Percentiles rank a stretch among this genome's conserved stretches.
Conservation (phyloP, 2,888 invertebrate genomes). For the Chaitophorus viminalis region DNA sequence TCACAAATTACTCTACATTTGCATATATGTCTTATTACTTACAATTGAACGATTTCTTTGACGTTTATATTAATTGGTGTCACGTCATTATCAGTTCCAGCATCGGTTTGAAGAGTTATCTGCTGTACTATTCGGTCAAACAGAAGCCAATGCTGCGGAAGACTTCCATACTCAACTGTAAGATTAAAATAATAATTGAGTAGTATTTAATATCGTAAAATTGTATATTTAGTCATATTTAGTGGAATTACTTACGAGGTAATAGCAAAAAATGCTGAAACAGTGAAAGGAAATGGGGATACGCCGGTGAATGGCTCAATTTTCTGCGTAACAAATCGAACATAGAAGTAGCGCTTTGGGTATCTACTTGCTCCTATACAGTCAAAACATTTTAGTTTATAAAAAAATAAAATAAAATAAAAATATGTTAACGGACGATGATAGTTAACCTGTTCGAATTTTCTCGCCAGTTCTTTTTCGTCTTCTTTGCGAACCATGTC, state of each 20-base stretch:
- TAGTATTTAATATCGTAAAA: too few species aligned
- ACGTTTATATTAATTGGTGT: conserved; percentile 90
- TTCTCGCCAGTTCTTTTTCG: conserved; percentile 90
- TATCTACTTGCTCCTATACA: conserved; percentile 86
- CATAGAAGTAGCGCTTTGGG: conserved; percentile 92
- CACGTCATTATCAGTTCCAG: conserved; percentile 82
- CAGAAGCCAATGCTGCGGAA: conserved; percentile 92
- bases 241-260: conserved; percentile 64
- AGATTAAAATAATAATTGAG: conserved; percentile 63
- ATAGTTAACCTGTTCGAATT: conserved; percentile 79
- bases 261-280: conserved; percentile 71
- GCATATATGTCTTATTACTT: conserved; percentile 4
- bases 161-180: conserved; percentile 84
- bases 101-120: conserved; percentile 83
- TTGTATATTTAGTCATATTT: neutral
- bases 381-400: conserved; percentile 19
- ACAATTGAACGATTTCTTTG: conserved; percentile 85
- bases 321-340: conserved; percentile 89
- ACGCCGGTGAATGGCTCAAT: conserved; percentile 90
- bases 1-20: too few species aligned
- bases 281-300: conserved; percentile 90
- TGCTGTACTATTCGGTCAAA: conserved; percentile 95
- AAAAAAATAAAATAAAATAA: neutral
- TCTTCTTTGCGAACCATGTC: conserved; percentile 98
- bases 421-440: neutral